Evolutionary conservation across 2,888 invertebrate species (phyloP), one percentile per base, ranked within the genome.

Genomic region (Ormyrus labotus): DNA sequence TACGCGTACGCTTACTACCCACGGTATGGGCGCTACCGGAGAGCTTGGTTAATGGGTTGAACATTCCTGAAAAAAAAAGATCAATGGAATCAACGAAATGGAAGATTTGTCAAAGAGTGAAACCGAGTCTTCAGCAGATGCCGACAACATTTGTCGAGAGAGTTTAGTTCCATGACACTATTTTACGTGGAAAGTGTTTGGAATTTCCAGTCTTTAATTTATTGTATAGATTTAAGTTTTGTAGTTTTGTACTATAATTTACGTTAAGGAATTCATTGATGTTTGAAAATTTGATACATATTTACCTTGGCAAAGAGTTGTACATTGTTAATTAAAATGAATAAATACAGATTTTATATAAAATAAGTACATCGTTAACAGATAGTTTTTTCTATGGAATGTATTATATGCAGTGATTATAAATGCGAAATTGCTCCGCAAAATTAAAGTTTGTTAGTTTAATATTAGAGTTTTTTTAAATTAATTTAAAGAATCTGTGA

Each of bases 1-100:
- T 81, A 81, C 60, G 81, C 81, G 9, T 81, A 81, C 63, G 81
- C 77, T 55, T 78, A 78, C 53, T 75, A 78, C 48, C 81, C 81
- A 50, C 71, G 65, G 6, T 51, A 67, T 53, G 55, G 47, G 13
- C 19, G 57, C 58, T 68, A 75, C 50, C 80, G 74, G 55, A 70
- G 67, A 61, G 60, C 68, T 55, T 71, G 61, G 67, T 50, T 67
- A 61, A 71, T 70, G 67, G 80, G 80, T 34, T 34, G 34, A 34
- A 34, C 4, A 34, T 34, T 34, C 34, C 10, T 75, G 67, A 75
- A 61, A 19, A 53, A 63, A 9, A 19, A 11, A 19, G 5, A 53
- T 9, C 6, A 65, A 11, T 51, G 50, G 13, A 60, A 53, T 61
- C 61, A 68, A 61, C 5, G 61, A 47, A 57, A 53, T 6, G 10